Base-by-base conservation (phyloP, 2,888 invertebrate genomes). In the Physocephala rufipes region DNA sequence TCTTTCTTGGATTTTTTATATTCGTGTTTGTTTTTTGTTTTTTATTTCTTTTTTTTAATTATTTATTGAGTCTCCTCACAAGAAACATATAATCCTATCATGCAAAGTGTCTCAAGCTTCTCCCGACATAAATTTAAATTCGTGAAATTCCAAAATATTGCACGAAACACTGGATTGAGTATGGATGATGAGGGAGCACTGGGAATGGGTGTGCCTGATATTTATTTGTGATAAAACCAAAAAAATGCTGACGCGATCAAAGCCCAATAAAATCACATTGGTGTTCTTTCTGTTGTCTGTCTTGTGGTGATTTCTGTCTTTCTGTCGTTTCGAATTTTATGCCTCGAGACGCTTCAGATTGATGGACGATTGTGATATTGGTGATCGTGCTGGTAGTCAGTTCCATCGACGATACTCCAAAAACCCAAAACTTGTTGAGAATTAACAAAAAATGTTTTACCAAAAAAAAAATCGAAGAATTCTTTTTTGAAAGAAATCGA, bases 291-390 rank as follows among this genome's bases (percentile, higher is more conserved):
- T n/a, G n/a, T n/a, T n/a, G n/a, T n/a, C n/a, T n/a, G n/a, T 36
- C 36, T 4, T 36, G 36, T 36, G 4, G 36, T 7, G 36, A 21
- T 9, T 16, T 43, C 66, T n/a, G n/a, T n/a, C n/a, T 59, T 21
- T 19, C 75, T 76, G 80, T 80, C 81, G 76, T 75, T 72, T 76
- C 74, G 76, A 74, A 78, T 82, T 82, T 83, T 75, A 81, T 79
- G 82, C 82, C 80, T 79, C 76, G 82, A 76, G 83, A 74, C 74
- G 72, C 74, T 74, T 74, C 79, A 58, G 58, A 58, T 58, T 58
- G 58, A 58, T 58, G 21, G 36, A 9, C 36, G 36, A 4, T 36
- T 4, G 36, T 36, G 36, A 9, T 36, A 36, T 4, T 36, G 36
- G 36, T 9, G 36, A 9, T 9, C 36, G 36, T 36, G 36, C 9